A percentile compares a stretch with the other conserved stretches of the same genome.
Evolutionary conservation across 2,888 invertebrate genomes (phyloP).

Genomic region (Digitonthophagus gazella): DNA sequence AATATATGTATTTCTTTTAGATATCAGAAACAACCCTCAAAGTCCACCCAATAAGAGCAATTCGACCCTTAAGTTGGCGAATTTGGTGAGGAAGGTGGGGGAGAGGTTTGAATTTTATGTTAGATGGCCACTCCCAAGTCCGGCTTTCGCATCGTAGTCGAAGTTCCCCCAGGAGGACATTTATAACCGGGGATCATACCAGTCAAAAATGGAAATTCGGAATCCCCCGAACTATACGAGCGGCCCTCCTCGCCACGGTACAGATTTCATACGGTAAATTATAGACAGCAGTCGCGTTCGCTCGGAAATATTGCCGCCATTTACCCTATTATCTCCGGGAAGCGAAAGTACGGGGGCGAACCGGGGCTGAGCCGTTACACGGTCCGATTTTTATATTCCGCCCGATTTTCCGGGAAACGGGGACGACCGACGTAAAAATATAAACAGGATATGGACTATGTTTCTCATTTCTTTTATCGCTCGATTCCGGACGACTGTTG

Average conservation of each 20-base stretch:
- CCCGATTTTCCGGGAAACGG: slow-evolving; percentile 8
- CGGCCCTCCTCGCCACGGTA: slow-evolving; percentile 42
- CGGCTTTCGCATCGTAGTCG: slow-evolving; percentile 39
- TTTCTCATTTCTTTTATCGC: slow-evolving; percentile 13
- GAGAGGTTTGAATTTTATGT: slow-evolving; percentile 47
- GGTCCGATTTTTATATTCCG: slow-evolving; percentile 25
- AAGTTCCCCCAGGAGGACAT: slow-evolving; percentile 46
- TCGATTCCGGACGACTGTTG: not conserved
- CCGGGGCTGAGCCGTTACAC: not conserved
- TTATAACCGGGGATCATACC: slow-evolving; percentile 49
- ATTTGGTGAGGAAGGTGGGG: slow-evolving; percentile 33
- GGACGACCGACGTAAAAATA: slow-evolving; percentile 6
- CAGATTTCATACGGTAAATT: slow-evolving; percentile 46
- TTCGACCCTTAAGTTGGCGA: slow-evolving; percentile 11
- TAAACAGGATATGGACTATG: slow-evolving; percentile 15
- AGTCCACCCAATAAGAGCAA: slow-evolving; percentile 19
- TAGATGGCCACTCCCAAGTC: slow-evolving; percentile 46
- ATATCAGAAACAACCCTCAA: slow-evolving; percentile 26
- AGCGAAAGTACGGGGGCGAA: slow-evolving; percentile 22
- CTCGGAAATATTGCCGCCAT: slow-evolving; percentile 33
- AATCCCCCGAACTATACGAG: slow-evolving; percentile 34
- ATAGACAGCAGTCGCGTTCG: slow-evolving; percentile 40
- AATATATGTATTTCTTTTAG: slow-evolving; percentile 3
- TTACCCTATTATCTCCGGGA: slow-evolving; percentile 31
- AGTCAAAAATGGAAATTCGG: slow-evolving; percentile 51